Percentiles rank a stretch among this genome's conserved stretches.
Conservation (phyloP, 2,888 invertebrate genomes). For the Pilophorus perplexus region DNA sequence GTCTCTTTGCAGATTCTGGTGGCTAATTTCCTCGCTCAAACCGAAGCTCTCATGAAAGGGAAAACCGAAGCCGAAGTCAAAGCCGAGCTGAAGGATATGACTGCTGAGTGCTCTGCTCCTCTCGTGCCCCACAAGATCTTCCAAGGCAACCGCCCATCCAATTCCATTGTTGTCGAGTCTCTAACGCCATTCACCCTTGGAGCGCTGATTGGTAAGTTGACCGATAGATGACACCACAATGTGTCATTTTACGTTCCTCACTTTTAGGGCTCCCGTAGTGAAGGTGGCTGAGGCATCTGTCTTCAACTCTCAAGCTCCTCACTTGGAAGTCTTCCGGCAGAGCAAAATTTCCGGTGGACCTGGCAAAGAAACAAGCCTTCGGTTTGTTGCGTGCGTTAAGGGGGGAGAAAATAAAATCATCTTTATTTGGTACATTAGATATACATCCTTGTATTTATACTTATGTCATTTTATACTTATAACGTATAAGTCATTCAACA, state of each 20-base stretch:
- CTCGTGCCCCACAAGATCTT: constrained; percentile 96
- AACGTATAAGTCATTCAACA: too few species aligned
- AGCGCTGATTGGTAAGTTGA: constrained; percentile 81
- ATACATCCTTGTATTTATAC: too few species aligned
- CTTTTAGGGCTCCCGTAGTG: neutral
- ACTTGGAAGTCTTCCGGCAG: constrained; percentile 16
- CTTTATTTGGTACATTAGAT: too few species aligned
- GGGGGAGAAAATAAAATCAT: too few species aligned
- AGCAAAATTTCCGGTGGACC: too few species aligned
- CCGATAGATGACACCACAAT: neutral
- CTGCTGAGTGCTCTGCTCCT: constrained; percentile 64
- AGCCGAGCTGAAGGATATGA: constrained; percentile 61
- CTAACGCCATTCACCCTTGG: constrained; percentile 92
- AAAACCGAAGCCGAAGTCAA: constrained; percentile 67
- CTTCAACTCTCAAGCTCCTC: neutral
- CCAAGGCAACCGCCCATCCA: constrained; percentile 94
- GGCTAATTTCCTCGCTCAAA: constrained; percentile 97
- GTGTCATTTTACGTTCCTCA: neutral
- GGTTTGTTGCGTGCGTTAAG: too few species aligned
- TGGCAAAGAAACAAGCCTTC: too few species aligned
- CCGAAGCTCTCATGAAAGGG: constrained; percentile 94
- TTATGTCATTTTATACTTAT: too few species aligned
- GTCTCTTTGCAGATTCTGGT: constrained; percentile 67
- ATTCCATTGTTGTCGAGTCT: constrained; percentile 89
- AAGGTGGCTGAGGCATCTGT: too few species aligned